Base-by-base conservation (phyloP, 2,888 invertebrate species). In the Nomada fabriciana region DNA sequence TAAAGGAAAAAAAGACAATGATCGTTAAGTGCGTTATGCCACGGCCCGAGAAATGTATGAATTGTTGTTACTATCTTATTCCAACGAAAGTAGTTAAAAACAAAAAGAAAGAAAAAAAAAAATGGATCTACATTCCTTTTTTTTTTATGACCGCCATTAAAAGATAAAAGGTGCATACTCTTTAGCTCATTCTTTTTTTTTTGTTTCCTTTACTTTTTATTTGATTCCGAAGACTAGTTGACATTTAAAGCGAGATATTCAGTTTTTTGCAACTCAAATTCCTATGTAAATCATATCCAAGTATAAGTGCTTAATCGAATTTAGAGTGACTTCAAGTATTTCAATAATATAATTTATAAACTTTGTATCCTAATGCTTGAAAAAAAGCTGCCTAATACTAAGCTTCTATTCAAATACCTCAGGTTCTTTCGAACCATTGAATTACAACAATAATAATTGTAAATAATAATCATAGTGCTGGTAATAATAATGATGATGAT, bases 381-480 rank as follows among this genome's bases (percentile, higher is more conserved):
- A 57, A 70, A 80, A 70, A 75, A 82, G 75, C 67, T 82, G 71
- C 68, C 71, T 75, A 20, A 53, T 36, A 43, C 52, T 75, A 80
- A 80, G 80, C 67, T 68, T 72, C n/a, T 80, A 72, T 68, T 57
- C 80, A 61, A 61, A 67, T 67, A 65, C 67, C 71, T 75, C 18
- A 59, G 69, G 63, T 79, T 79, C 73, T 47, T 43, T 23, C 15
- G 68, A 65, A 69, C 53, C 53, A 60, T 25, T 69, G 55, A 65
- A 71, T 71, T 63, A 60, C 55, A 69, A 81, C 57, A 72, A 82
- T 36, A 36, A 65, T 63, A 43, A 42, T 43, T 36, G 47, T 69
- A n/a, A 77, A 42, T 43, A 68, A 43, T 69, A 70, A 18, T 47
- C 15, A n/a, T 36, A 13, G 4, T 18, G 25, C 20, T 59, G 25